Evolutionary conservation across 2,113 vertebrate species (phyloP).

Genomic region (Mus musculus): GRCm39 chr7:141375001-141375500

Average conservation of each 20-base stretch:
- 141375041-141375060: background rate
- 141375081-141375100: background rate
- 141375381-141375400: background rate
- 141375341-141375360: rapidly evolving
- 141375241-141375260: rapidly evolving
- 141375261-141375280: background rate
- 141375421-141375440: too few species aligned
- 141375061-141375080: background rate
- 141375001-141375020: background rate
- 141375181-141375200: background rate
- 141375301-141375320: background rate
- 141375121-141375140: background rate
- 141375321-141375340: background rate
- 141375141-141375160: background rate
- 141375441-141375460: background rate
- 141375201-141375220: background rate
- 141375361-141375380: background rate
- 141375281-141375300: background rate
- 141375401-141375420: background rate
- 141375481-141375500: rapidly evolving
- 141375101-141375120: slow-evolving; percentile 9
- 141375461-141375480: background rate
- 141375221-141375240: background rate
- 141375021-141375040: background rate
- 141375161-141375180: background rate